These are phyloP conservation scores for Oligia latruncula DNA, from an alignment of 2,888 invertebrate genomes.

Conservation along the genomic window DNA sequence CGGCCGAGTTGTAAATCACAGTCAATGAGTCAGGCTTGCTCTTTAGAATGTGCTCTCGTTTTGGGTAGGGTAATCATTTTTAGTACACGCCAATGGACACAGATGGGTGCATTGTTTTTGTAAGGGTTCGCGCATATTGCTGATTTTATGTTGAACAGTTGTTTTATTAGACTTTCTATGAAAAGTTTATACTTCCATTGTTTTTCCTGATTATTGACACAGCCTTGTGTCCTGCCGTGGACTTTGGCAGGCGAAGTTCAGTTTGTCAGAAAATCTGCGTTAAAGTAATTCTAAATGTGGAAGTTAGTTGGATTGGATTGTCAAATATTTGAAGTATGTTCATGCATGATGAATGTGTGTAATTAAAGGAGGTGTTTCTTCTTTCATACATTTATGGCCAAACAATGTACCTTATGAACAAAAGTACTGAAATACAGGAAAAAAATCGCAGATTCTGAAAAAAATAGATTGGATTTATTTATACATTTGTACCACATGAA, in stretches of 20 bases:
- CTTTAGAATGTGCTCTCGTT: conserved; percentile 54
- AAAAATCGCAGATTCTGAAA: too few species aligned
- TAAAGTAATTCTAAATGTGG: not conserved
- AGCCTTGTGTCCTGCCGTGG: not conserved
- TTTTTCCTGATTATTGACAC: not conserved
- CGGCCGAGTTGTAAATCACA: conserved; percentile 83
- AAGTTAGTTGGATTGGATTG: not conserved
- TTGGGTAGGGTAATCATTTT: conserved; percentile 62
- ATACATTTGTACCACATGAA: too few species aligned
- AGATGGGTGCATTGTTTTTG: conserved; percentile 64
- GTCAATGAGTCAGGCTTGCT: conserved; percentile 76
- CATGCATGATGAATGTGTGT: conserved; percentile 18
- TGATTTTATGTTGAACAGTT: conserved; percentile 6
- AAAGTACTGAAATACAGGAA: too few species aligned
- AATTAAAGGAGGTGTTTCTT: too few species aligned
- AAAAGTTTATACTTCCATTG: not conserved
- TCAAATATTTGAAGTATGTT: conserved; percentile 21
- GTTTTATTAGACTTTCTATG: not conserved
- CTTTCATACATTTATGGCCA: too few species aligned
- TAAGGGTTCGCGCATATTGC: conserved; percentile 50
- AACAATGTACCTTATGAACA: too few species aligned
- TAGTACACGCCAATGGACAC: conserved; percentile 63
- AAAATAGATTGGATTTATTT: too few species aligned
- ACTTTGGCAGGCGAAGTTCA: too few species aligned
- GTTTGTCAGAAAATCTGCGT: not conserved